Percentiles rank a stretch among this genome's conserved stretches.
These are phyloP conservation scores for Sinonovacula constricta DNA, from an alignment of 1,140 invertebrate genomes.

Conservation along the genomic window DNA sequence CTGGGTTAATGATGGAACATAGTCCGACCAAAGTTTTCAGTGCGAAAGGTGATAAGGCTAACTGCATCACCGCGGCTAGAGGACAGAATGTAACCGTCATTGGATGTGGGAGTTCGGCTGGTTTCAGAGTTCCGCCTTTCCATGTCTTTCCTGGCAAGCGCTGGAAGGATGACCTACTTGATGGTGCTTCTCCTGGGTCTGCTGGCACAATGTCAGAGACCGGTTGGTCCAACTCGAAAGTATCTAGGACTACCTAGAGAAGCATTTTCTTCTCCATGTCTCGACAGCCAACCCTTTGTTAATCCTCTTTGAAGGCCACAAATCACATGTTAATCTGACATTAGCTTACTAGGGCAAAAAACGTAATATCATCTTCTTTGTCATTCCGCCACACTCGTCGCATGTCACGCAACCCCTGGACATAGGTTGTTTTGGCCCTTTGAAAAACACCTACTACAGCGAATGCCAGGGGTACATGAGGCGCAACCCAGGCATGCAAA, in stretches of 20 bases:
- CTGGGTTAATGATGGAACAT: conserved; percentile 75
- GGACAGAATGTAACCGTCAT: conserved; percentile 77
- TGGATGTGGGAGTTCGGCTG: conserved; percentile 73
- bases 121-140: conserved; percentile 72
- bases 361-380: conserved; percentile 16
- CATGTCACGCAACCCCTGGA: background rate
- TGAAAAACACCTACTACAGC: background rate
- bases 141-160: conserved; percentile 76
- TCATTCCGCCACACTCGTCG: conserved; percentile 12
- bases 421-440: too few relatives aligned
- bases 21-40: conserved; percentile 42
- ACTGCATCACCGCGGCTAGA: conserved; percentile 72
- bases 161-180: conserved; percentile 63
- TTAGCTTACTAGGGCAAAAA: conserved; percentile 1
- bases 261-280: conserved; percentile 27
- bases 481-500: background rate
- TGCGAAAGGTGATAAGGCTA: conserved; percentile 26
- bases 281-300: background rate
- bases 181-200: conserved; percentile 2
- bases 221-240: conserved; percentile 43
- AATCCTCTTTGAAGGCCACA: conserved; percentile 16
- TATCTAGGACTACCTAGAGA: conserved; percentile 19
- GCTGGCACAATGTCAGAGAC: conserved; percentile 15
- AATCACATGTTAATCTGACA: conserved; percentile 8
- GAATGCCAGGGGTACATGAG: background rate